Conservation (phyloP, 2,797 vertebrate species). For the Micromesistius poutassou region DNA sequence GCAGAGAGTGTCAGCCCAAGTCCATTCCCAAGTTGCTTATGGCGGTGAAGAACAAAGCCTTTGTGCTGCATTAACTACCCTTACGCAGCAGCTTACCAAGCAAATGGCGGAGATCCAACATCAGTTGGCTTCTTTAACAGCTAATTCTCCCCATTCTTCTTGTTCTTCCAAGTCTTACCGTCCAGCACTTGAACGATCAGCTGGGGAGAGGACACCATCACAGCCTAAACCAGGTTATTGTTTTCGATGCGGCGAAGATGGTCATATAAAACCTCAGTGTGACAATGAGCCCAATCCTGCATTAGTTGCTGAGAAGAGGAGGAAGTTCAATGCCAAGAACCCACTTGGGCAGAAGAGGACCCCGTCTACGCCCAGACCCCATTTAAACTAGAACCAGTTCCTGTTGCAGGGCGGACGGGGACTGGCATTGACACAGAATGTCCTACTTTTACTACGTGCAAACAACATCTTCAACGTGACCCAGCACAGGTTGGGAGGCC, state of each 20-base stretch:
- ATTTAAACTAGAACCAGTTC: conserved; percentile 15
- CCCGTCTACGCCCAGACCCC: background rate
- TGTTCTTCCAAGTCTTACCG: too few species aligned
- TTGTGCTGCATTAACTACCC: background rate
- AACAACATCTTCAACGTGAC: background rate
- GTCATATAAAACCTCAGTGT: conserved; percentile 19
- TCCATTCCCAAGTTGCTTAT: background rate
- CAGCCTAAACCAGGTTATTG: conserved; percentile 24
- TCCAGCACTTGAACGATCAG: too few species aligned
- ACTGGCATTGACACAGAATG: background rate
- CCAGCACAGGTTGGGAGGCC: background rate
- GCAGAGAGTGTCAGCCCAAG: background rate
- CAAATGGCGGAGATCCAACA: conserved; percentile 10
- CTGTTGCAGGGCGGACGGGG: conserved; percentile 19
- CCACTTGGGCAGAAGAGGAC: background rate
- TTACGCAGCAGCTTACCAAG: conserved; percentile 10
- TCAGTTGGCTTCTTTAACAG: conserved; percentile 9
- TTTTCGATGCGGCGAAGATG: conserved; percentile 24
- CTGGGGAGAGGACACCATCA: background rate
- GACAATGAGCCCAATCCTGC: conserved; percentile 14
- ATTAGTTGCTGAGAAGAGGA: conserved; percentile 19
- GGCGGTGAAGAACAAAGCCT: background rate
- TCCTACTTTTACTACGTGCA: background rate
- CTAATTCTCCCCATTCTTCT: conserved; percentile 2
- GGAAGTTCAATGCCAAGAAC: background rate